Percentiles rank a stretch among this genome's conserved stretches.
Evolutionary conservation across 64 coral and sea anemone species (phyloP).

Genomic region (Catalaphyllia jardinei): DNA sequence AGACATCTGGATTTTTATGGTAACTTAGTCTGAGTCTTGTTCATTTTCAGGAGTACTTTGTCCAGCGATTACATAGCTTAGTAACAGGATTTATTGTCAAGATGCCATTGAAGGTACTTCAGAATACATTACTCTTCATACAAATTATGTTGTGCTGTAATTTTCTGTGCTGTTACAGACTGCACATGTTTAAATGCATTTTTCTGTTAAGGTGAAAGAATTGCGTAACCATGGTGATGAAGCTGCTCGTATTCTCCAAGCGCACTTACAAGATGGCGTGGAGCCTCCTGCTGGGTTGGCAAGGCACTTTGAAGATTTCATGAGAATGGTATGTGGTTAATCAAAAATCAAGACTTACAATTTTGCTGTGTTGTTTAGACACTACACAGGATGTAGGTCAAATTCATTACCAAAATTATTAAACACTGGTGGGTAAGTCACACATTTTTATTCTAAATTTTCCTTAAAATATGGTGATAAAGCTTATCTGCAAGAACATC

Average conservation of each 20-base stretch:
- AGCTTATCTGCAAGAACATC: too few relatives aligned
- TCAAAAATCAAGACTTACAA: background rate
- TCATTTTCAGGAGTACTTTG: slow-evolving; percentile 85
- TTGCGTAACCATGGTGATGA: slow-evolving; percentile 97
- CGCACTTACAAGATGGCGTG: slow-evolving; percentile 83
- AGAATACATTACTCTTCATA: background rate
- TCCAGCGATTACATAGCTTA: slow-evolving; percentile 77
- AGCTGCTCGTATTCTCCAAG: slow-evolving; percentile 87
- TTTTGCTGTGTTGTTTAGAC: background rate
- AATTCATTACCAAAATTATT: too few relatives aligned
- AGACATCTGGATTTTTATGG: background rate
- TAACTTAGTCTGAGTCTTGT: background rate
- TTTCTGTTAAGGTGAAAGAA: slow-evolving; percentile 79
- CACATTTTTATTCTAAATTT: too few relatives aligned
- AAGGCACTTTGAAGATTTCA: slow-evolving; percentile 91
- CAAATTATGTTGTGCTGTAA: background rate
- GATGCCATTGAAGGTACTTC: slow-evolving; percentile 92
- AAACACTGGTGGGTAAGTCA: too few relatives aligned
- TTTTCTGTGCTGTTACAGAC: background rate
- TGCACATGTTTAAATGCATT: background rate
- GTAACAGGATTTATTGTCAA: slow-evolving; percentile 94
- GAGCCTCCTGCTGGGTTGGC: slow-evolving; percentile 73
- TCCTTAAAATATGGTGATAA: too few relatives aligned
- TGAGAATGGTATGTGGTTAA: slow-evolving; percentile 64
- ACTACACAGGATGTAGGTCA: too few relatives aligned